Evolutionary conservation across 2,113 vertebrate genomes (phyloP), one percentile per base, ranked within the genome.

Genomic region (Thalassoma bifasciatum): DNA sequence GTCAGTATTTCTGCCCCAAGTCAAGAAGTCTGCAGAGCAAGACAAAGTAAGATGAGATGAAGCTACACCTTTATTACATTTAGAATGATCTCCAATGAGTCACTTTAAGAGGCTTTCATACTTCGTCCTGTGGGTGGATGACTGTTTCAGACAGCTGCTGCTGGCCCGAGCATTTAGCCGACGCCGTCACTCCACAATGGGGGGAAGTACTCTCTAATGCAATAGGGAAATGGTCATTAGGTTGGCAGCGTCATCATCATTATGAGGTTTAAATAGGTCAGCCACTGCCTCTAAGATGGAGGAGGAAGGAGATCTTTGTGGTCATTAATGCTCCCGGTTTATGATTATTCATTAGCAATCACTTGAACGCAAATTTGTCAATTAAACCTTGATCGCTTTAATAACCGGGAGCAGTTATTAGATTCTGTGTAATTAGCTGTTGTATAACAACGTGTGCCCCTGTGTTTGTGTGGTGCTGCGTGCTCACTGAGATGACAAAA

Each of bases 131-230:
- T 79, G 78, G 86, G 86, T 21, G 82, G 76, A 81, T 74, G 75
- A 82, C 71, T 69, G 56, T 75, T 78, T 73, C 82, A 73, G 84
- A 85, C 81, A 76, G 56, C 72, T 64, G 72, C 78, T 80, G 72
- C 57, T 58, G 81, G 61, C 73, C 81, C 73, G 56, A 72, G 66
- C 74, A 50, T 81, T 82, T 68, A 67, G 47, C 52, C 4, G 37
- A 63, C 4, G 67, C 77, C 66, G 51, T 44, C 68, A 75, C 61
- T 42, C 53, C 75, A 82, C 69, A 72, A 67, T 73, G 64, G 80
- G 61, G 77, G 72, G 79, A 88, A 86, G 74, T 83, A 56, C 70
- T 83, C 66, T 78, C 66, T 76, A 88, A 87, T 83, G 88, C 81
- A 80, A 73, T 42, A 10, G 53, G 83, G 83, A 85, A 76, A 84